A percentile compares a stretch with the other conserved stretches of the same genome.
Conservation (phyloP, 30 jellyfish, hydroid and myxozoan genomes). For the Hydra vulgaris region DNA sequence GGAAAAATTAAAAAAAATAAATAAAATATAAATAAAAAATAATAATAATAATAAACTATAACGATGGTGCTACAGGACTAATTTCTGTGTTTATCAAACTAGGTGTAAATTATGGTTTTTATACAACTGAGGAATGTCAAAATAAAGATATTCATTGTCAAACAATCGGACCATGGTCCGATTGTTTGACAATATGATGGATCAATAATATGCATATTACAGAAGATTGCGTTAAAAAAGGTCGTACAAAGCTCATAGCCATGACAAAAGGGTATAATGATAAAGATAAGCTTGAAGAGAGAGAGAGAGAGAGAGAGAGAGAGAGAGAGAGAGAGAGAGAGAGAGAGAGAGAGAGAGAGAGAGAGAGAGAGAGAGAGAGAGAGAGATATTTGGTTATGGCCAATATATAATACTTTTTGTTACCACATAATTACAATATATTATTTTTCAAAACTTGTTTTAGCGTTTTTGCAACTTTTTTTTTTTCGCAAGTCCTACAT, state of each 20-base stretch:
- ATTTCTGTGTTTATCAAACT: slow-evolving; percentile 10
- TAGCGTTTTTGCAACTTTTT: too few relatives aligned
- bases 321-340: too few relatives aligned
- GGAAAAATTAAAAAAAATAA: too few relatives aligned
- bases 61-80: slow-evolving; percentile 25
- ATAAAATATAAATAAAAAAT: too few relatives aligned
- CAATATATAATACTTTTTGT: neutral
- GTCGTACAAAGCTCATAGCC: slow-evolving; percentile 11
- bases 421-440: too few relatives aligned
- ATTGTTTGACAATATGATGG: too few relatives aligned
- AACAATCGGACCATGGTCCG: slow-evolving; percentile 20
- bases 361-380: too few relatives aligned
- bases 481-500: too few relatives aligned
- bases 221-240: neutral
- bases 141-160: slow-evolving; percentile 10
- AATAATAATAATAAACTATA: neutral
- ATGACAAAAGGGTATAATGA: slow-evolving; percentile 22
- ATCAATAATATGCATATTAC: too few relatives aligned
- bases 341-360: too few relatives aligned
- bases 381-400: slow-evolving; percentile 1
- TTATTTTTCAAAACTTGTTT: too few relatives aligned
- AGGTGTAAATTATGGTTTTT: slow-evolving; percentile 16
- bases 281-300: slow-evolving; percentile 14
- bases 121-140: neutral
- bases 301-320: too few relatives aligned